These are phyloP conservation scores for Tenualosa ilisha DNA, from an alignment of 2,797 vertebrate genomes.

Conservation along the genomic window DNA sequence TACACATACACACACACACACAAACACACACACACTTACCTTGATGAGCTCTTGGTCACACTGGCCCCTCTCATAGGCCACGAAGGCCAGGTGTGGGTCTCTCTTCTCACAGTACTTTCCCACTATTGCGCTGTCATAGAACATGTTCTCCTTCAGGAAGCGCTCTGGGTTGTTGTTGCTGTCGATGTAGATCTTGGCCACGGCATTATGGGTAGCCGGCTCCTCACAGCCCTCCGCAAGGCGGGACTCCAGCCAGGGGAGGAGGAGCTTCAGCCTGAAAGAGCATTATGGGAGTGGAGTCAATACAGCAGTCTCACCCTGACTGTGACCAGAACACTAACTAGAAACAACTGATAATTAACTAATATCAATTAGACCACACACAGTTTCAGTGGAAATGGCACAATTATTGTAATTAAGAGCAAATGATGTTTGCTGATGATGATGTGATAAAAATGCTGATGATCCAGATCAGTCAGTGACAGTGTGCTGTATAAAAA, in stretches of 20 bases:
- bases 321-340: no score
- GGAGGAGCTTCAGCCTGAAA: constrained; percentile 85
- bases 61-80: constrained; percentile 90
- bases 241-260: constrained; percentile 92
- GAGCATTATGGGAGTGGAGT: no score
- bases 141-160: constrained; percentile 89
- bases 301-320: no score
- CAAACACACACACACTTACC: constrained; percentile 59
- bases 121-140: constrained; percentile 89
- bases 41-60: constrained; percentile 93
- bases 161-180: constrained; percentile 92
- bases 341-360: no score
- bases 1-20: no score
- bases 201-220: constrained; percentile 89
- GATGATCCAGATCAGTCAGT: no score
- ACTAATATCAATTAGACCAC: no score
- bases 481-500: no score
- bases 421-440: no score
- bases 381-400: no score
- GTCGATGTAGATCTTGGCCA: constrained; percentile 96
- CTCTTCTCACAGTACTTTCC: constrained; percentile 95
- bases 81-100: constrained; percentile 92
- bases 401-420: no score
- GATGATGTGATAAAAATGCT: no score
- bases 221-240: constrained; percentile 94